phyloP scores from a whole-genome alignment of 2,113 vertebrate species.

The crab-eating macaque (Macaca fascicularis) region DNA sequence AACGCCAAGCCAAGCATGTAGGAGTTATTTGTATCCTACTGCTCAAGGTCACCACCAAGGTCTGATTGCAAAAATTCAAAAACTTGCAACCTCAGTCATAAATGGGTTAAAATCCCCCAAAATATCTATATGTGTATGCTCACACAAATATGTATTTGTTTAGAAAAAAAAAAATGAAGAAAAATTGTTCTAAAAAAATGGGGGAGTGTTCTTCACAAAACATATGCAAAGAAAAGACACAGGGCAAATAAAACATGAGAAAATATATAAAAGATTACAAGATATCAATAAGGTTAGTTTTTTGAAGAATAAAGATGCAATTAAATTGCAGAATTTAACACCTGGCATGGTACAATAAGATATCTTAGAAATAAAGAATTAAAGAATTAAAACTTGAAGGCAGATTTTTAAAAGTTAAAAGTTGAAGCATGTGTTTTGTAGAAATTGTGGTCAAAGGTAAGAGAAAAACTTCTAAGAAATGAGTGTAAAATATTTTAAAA shows the following conservation, averaged over 20 bases:
- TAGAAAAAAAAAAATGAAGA: not conserved
- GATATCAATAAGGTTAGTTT: not conserved
- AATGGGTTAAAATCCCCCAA: not conserved
- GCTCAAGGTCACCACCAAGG: no score
- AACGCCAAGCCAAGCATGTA: no score
- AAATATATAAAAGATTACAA: not conserved
- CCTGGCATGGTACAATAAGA: not conserved
- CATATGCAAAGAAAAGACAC: not conserved
- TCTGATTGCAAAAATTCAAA: no score
- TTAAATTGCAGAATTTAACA: conserved; percentile 16
- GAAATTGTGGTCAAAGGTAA: not conserved
- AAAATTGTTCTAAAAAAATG: conserved; percentile 10
- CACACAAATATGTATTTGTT: not conserved
- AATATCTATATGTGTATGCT: not conserved
- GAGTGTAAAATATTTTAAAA: not conserved
- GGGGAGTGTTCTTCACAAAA: not conserved
- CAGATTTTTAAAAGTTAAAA: conserved; percentile 50
- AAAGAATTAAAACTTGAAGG: conserved; percentile 28
- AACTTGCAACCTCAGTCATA: no score
- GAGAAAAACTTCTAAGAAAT: not conserved
- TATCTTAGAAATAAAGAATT: not conserved
- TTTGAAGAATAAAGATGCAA: conserved; percentile 2
- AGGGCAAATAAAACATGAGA: not conserved
- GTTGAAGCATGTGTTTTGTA: not conserved
- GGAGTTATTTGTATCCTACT: no score